A percentile compares a stretch with the other conserved stretches of the same genome.
These are phyloP conservation scores for Drosophila setosimentum DNA, from an alignment of 2,888 invertebrate species.

Conservation along the genomic window DNA sequence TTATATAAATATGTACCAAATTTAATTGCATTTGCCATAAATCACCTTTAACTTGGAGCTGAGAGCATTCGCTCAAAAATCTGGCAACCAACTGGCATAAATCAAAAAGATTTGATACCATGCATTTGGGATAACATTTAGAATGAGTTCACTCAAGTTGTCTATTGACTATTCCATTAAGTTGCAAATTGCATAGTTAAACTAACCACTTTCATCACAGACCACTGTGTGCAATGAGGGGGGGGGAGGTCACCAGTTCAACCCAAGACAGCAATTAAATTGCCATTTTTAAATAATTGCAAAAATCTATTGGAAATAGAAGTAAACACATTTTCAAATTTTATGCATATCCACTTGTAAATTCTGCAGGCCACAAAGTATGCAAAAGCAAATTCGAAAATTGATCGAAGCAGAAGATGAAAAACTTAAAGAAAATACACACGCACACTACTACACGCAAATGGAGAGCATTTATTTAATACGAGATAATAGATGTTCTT, in stretches of 20 bases:
- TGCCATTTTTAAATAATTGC: slow-evolving; percentile 72
- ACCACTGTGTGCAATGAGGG: background rate
- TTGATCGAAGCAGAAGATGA: slow-evolving; percentile 49
- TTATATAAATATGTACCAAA: background rate
- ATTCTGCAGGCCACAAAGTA: slow-evolving; percentile 54
- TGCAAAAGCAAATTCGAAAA: slow-evolving; percentile 57
- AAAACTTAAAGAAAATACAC: slow-evolving; percentile 14
- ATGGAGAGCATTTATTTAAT: slow-evolving; percentile 52
- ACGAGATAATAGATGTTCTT: slow-evolving; percentile 47
- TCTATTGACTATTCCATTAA: slow-evolving; percentile 51
- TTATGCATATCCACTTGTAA: slow-evolving; percentile 44
- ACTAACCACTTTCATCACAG: slow-evolving; percentile 22
- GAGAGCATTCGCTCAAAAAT: slow-evolving; percentile 19
- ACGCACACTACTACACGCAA: background rate
- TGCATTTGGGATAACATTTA: slow-evolving; percentile 27
- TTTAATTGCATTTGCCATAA: slow-evolving; percentile 38
- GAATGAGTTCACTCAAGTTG: slow-evolving; percentile 13
- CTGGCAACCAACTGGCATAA: slow-evolving; percentile 45
- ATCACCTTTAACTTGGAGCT: slow-evolving; percentile 27
- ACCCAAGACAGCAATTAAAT: slow-evolving; percentile 63
- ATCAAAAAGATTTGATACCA: slow-evolving; percentile 51
- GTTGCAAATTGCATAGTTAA: slow-evolving; percentile 54
- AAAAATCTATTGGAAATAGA: slow-evolving; percentile 54
- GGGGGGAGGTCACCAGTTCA: slow-evolving; percentile 18
- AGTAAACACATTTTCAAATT: slow-evolving; percentile 54